These are phyloP conservation scores for Acleris sparsana DNA, from an alignment of 2,888 invertebrate species.

Conservation along the genomic window DNA sequence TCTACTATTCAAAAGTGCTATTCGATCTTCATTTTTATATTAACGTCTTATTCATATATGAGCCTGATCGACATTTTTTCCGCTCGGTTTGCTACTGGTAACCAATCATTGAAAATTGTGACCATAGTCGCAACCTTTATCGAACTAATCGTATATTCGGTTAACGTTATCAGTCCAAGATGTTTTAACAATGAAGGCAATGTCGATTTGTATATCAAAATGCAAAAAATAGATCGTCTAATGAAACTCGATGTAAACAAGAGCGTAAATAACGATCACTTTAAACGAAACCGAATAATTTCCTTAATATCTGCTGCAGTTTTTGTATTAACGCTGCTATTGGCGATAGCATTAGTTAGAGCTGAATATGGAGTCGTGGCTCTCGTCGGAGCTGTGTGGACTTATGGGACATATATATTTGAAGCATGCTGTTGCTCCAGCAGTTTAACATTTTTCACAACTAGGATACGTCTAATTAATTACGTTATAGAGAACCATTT, in stretches of 20 bases:
- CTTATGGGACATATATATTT: neutral
- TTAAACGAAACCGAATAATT: conserved; percentile 1
- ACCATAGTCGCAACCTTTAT: neutral
- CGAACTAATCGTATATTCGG: neutral
- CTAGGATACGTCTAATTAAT: conserved; percentile 19
- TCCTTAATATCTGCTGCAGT: neutral
- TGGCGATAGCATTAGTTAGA: neutral
- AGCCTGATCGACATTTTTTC: conserved; percentile 1
- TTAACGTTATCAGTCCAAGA: conserved; percentile 6
- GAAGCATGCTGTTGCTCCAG: conserved; percentile 23
- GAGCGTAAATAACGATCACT: conserved; percentile 1
- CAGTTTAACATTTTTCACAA: conserved; percentile 28
- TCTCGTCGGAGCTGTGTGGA: neutral
- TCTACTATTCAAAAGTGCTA: conserved; percentile 9
- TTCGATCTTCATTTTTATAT: neutral
- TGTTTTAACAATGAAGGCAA: conserved; percentile 8
- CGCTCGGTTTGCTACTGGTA: neutral
- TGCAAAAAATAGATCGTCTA: conserved; percentile 20
- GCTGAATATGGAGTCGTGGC: conserved; percentile 2
- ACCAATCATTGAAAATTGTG: neutral
- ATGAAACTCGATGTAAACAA: conserved; percentile 1
- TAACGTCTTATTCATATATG: neutral
- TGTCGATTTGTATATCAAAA: conserved; percentile 6
- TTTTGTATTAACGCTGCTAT: neutral
- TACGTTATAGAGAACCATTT: conserved; percentile 11